Conservation (phyloP, 2,888 invertebrate genomes). For the Ceraclea dissimilis region DNA sequence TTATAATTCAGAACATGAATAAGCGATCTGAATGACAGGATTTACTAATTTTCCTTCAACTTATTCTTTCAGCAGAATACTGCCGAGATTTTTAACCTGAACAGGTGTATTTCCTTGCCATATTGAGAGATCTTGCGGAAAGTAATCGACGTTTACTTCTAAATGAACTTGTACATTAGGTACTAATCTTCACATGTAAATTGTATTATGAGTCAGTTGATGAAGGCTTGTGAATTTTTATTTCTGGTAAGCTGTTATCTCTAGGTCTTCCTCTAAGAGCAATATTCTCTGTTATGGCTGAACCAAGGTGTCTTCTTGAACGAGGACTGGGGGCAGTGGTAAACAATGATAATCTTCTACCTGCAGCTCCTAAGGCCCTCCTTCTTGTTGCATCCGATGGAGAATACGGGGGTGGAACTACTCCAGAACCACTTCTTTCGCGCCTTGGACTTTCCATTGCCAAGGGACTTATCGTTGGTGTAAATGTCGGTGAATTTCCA, state of each 20-base stretch:
- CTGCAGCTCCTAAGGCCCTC: background rate
- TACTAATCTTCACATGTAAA: no score
- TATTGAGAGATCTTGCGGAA: no score
- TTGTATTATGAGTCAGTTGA: background rate
- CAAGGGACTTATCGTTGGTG: slow-evolving; percentile 43
- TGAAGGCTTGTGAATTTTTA: background rate
- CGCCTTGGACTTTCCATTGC: slow-evolving; percentile 43
- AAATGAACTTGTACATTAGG: no score
- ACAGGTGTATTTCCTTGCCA: no score
- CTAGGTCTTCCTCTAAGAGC: background rate
- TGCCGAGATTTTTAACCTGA: no score
- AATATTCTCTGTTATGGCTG: background rate
- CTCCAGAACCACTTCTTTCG: slow-evolving; percentile 38
- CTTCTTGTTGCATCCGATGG: slow-evolving; percentile 27
- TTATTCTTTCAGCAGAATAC: no score
- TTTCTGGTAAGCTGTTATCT: background rate
- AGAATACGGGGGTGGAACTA: slow-evolving; percentile 37
- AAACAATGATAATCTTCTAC: slow-evolving; percentile 39
- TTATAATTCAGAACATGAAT: no score
- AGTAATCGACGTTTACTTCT: no score
- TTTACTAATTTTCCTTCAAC: no score
- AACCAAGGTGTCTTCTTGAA: background rate
- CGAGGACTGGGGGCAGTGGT: slow-evolving; percentile 31
- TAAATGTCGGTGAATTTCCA: slow-evolving; percentile 38
- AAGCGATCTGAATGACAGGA: no score